A percentile compares a stretch with the other conserved stretches of the same genome.
phyloP scores from a whole-genome alignment of 30 jellyfish, hydroid and myxozoan genomes.

The Cassiopea xamachana region DNA sequence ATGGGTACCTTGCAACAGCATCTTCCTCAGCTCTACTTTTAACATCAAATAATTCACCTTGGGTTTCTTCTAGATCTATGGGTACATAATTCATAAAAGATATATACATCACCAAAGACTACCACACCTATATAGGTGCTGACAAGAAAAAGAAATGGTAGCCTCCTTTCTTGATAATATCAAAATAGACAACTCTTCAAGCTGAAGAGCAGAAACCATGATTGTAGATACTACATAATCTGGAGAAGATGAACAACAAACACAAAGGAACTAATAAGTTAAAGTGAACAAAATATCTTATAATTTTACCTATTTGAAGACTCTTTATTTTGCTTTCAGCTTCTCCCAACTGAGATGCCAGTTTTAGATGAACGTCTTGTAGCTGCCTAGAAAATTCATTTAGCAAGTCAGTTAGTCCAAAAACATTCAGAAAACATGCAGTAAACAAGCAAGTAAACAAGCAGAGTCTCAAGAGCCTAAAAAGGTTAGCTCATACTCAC shows the following conservation, averaged over 20 bases:
- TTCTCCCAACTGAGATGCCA: conserved; percentile 93
- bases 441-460: too few relatives aligned
- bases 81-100: not conserved
- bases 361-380: conserved; percentile 72
- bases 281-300: too few relatives aligned
- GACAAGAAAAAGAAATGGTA: too few relatives aligned
- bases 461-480: too few relatives aligned
- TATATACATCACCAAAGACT: not conserved
- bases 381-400: conserved; percentile 41
- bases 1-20: conserved; percentile 76
- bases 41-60: conserved; percentile 80
- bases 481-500: conserved; percentile 28
- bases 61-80: conserved; percentile 65
- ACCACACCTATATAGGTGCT: too few relatives aligned
- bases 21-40: conserved; percentile 91
- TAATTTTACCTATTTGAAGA: conserved; percentile 67
- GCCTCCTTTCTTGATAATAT: too few relatives aligned
- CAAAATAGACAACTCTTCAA: too few relatives aligned
- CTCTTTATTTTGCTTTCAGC: conserved; percentile 76
- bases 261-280: too few relatives aligned
- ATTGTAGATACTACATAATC: too few relatives aligned
- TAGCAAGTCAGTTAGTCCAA: not conserved
- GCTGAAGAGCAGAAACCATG: too few relatives aligned
- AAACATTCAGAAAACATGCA: not conserved
- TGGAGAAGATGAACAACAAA: too few relatives aligned